A percentile compares a stretch with the other conserved stretches of the same genome.
Conservation (phyloP, 30 jellyfish, hydroid and myxozoan genomes). For the Chironex yamaguchii region DNA sequence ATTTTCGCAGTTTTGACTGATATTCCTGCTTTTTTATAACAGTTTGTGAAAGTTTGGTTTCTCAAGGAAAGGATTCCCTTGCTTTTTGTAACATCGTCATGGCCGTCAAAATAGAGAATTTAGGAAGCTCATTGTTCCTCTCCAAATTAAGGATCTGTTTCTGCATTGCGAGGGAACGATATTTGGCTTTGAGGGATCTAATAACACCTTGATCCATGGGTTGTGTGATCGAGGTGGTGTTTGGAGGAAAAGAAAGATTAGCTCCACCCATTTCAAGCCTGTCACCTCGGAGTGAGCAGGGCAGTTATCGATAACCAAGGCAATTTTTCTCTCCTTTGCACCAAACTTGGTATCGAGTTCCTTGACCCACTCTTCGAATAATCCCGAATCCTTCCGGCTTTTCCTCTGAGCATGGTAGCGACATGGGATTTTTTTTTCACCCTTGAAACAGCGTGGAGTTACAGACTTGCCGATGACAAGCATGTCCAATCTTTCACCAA, state of each 20-base stretch:
- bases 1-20: too few relatives aligned
- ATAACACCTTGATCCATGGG: constrained; percentile 82
- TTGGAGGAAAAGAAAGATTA: constrained; percentile 71
- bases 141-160: constrained; percentile 49
- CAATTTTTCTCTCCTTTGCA: constrained; percentile 52
- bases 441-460: too few relatives aligned
- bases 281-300: constrained; percentile 67
- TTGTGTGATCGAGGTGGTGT: constrained; percentile 71
- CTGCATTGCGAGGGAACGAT: constrained; percentile 46
- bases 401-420: constrained; percentile 9
- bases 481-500: too few relatives aligned
- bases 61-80: too few relatives aligned
- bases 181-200: constrained; percentile 35
- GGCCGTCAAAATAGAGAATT: constrained; percentile 32
- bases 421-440: too few relatives aligned
- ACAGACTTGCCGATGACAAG: too few relatives aligned
- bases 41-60: constrained; percentile 31
- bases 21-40: constrained; percentile 53
- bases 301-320: constrained; percentile 62
- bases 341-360: constrained; percentile 47
- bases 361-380: constrained; percentile 73
- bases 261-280: constrained; percentile 53
- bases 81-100: constrained; percentile 52
- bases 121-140: constrained; percentile 31
- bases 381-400: constrained; percentile 56